Evolutionary conservation across 1,140 invertebrate species (phyloP).

Genomic region (Drosophila triauraria): DNA sequence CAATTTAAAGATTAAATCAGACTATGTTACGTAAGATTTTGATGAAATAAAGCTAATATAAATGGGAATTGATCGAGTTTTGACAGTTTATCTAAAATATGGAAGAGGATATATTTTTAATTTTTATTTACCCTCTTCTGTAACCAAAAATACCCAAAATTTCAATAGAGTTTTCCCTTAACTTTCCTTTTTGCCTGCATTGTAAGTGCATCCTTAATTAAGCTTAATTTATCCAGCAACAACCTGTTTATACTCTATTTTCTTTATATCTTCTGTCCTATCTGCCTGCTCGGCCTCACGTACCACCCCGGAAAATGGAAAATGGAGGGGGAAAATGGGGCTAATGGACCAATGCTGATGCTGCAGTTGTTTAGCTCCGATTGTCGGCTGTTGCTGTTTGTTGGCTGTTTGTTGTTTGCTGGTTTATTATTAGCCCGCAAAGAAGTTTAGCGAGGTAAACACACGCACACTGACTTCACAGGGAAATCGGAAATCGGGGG

Average conservation of each 20-base stretch:
- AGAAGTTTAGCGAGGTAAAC: slow-evolving; percentile 76
- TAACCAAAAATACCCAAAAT: neutral
- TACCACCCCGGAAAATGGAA: slow-evolving; percentile 31
- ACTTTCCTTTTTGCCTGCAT: neutral
- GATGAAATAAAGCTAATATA: neutral
- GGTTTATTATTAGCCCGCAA: slow-evolving; percentile 78
- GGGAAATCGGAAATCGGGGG: slow-evolving; percentile 9
- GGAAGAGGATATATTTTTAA: too few species aligned
- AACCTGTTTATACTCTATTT: slow-evolving; percentile 29
- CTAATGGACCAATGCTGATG: slow-evolving; percentile 76
- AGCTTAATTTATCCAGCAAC: neutral
- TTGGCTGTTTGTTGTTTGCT: slow-evolving; percentile 32
- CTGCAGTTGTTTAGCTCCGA: slow-evolving; percentile 45
- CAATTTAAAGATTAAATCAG: too few species aligned
- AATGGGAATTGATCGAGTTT: too few species aligned
- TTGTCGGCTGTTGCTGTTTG: slow-evolving; percentile 16
- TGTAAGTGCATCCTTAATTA: neutral
- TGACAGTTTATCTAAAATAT: too few species aligned
- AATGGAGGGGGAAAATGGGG: slow-evolving; percentile 51
- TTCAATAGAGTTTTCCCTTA: neutral
- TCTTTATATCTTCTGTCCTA: neutral
- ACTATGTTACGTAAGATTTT: too few species aligned
- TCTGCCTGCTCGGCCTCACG: slow-evolving; percentile 29
- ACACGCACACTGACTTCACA: slow-evolving; percentile 66
- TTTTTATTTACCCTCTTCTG: too few species aligned